Evolutionary conservation across 1,140 invertebrate genomes (phyloP).

Genomic region (Dolichoris vasculosae): DNA sequence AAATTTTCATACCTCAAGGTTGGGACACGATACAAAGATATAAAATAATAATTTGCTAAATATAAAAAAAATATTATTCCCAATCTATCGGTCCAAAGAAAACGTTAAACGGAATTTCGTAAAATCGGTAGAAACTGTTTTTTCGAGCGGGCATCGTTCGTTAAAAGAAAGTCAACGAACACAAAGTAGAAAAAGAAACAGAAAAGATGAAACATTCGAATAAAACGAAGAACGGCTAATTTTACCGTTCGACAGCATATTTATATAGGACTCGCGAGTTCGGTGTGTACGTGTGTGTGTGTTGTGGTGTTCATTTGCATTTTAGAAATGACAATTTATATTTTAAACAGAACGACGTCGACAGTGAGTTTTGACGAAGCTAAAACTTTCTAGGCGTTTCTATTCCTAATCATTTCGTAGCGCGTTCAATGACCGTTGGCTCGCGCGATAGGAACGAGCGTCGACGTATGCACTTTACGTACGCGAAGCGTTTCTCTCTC

Average conservation of each 20-base stretch:
- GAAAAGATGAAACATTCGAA: background rate
- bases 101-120: background rate
- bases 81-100: background rate
- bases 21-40: too few species aligned
- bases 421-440: conserved; percentile 43
- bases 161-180: background rate
- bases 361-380: background rate
- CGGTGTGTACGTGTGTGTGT: background rate
- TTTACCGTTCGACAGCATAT: conserved; percentile 29
- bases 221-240: conserved; percentile 29
- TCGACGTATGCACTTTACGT: conserved; percentile 5
- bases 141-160: background rate
- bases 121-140: background rate
- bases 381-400: conserved; percentile 47
- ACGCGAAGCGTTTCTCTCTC: background rate
- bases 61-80: too few species aligned
- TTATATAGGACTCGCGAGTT: background rate
- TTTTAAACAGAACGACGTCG: conserved; percentile 18
- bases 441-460: background rate
- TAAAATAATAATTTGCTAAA: too few species aligned
- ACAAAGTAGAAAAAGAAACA: background rate
- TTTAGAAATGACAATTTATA: conserved; percentile 46
- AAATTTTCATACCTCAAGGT: too few species aligned
- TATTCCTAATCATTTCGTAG: conserved; percentile 47
- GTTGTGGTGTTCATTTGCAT: conserved; percentile 27